Conservation (phyloP, 2,888 invertebrate genomes). For the Troilus luridus region DNA sequence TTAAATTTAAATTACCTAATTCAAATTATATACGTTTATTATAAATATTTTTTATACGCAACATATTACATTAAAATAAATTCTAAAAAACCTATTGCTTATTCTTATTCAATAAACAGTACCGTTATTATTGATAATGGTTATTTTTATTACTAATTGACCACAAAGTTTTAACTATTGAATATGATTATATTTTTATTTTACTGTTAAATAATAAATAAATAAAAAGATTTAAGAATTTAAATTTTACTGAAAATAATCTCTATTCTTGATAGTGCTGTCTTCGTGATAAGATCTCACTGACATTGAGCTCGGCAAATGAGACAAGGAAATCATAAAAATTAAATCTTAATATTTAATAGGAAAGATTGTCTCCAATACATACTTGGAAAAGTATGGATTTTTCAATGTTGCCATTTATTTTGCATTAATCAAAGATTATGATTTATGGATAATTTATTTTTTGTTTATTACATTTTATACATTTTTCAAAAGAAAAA, state of each 20-base stretch:
- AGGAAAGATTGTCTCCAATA: background rate
- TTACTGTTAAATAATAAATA: background rate
- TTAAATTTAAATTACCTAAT: conserved; percentile 22
- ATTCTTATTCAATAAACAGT: background rate
- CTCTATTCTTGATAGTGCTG: background rate
- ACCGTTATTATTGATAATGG: background rate
- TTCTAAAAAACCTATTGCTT: background rate
- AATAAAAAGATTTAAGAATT: background rate
- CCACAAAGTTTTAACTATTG: background rate
- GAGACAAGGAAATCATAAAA: background rate
- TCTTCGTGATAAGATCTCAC: background rate
- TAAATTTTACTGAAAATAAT: background rate
- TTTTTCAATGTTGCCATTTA: background rate
- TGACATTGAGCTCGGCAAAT: background rate
- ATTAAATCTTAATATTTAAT: background rate
- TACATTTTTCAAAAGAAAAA: too few species aligned
- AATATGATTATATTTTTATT: background rate
- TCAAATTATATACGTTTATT: conserved; percentile 24
- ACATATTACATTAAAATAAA: background rate
- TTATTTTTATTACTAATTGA: background rate
- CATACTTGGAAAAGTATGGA: background rate
- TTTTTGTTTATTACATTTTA: background rate
- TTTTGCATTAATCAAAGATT: background rate
- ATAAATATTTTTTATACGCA: conserved; percentile 47
- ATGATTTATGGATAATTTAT: background rate